Evolutionary conservation across 2,888 invertebrate genomes (phyloP).

Genomic region (Euproctis similis): DNA sequence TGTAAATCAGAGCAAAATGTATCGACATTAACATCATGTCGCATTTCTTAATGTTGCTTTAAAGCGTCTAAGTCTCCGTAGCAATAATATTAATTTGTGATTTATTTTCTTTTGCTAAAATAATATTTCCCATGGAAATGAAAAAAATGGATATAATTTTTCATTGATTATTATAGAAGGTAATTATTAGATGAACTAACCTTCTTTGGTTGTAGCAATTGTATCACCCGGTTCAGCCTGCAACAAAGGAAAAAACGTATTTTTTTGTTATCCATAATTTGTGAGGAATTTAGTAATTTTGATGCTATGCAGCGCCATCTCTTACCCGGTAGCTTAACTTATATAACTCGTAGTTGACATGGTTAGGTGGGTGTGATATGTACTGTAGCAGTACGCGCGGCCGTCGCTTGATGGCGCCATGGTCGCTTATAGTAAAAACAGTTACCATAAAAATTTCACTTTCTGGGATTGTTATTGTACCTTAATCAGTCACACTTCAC

Average conservation of each 20-base stretch:
- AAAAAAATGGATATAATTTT: no score
- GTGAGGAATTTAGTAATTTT: no score
- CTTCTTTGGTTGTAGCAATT: conserved; percentile 91
- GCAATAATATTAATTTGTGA: no score
- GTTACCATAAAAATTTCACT: conserved; percentile 77
- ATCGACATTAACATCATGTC: no score
- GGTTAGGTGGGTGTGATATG: conserved; percentile 45
- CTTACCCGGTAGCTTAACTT: conserved; percentile 65
- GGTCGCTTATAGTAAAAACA: conserved; percentile 78
- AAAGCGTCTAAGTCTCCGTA: no score
- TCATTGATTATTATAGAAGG: no score
- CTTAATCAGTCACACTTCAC: conserved; percentile 15
- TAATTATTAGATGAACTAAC: no score
- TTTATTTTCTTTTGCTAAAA: no score
- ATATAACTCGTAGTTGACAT: conserved; percentile 27
- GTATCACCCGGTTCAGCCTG: conserved; percentile 85
- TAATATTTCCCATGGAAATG: no score
- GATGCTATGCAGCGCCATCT: conserved; percentile 51
- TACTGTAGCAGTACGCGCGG: conserved; percentile 68
- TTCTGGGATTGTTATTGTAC: conserved; percentile 18
- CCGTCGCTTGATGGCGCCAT: conserved; percentile 76
- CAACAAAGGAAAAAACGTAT: conserved; percentile 37
- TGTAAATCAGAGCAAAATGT: conserved; percentile 44
- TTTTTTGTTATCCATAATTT: no score
- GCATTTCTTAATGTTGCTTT: no score